Conservation (phyloP, 2,113 vertebrate genomes). For the Ornithorhynchus anatinus region DNA sequence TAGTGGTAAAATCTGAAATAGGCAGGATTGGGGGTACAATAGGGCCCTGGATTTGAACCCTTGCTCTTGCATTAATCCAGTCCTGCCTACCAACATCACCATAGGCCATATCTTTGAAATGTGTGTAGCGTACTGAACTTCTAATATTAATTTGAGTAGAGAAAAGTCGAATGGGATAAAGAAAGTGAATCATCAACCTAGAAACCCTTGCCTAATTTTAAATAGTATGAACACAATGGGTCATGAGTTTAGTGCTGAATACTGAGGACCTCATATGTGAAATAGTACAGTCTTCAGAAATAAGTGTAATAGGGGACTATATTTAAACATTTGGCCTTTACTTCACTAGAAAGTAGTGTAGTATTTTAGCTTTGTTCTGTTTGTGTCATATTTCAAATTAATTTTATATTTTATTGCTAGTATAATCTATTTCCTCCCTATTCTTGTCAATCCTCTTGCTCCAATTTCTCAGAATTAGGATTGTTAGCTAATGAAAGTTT, state of each 20-base stretch:
- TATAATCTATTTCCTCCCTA: no score
- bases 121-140: background rate
- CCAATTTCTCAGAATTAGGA: no score
- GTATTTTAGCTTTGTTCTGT: background rate
- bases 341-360: background rate
- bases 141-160: slow-evolving; percentile 5
- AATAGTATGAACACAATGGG: background rate
- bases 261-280: no score
- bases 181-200: background rate
- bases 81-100: slow-evolving; percentile 15
- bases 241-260: no score
- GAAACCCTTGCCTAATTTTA: background rate
- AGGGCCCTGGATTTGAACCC: no score
- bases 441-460: no score
- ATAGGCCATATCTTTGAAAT: slow-evolving; percentile 5
- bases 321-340: background rate
- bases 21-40: no score
- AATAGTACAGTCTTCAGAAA: background rate
- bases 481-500: no score
- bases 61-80: no score
- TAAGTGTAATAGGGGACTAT: rapidly evolving
- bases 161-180: background rate
- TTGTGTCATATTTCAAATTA: background rate
- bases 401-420: background rate
- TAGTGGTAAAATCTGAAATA: no score